Evolutionary conservation across 2,797 vertebrate species (phyloP), one percentile per base, ranked within the genome.

Genomic region (Balearica regulorum): DNA sequence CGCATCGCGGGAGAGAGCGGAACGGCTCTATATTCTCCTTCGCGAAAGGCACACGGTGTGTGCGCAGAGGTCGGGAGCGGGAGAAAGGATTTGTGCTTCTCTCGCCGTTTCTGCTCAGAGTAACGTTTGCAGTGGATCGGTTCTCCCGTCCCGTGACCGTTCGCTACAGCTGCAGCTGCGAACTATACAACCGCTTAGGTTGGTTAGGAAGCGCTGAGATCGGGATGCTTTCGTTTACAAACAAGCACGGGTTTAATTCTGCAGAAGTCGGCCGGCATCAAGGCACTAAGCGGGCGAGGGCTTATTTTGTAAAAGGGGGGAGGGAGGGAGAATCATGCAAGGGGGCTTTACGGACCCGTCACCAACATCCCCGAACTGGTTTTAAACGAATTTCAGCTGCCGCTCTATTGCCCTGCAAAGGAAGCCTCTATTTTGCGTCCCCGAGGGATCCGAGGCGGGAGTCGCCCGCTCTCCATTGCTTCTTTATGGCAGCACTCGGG

Each of bases 331-430:
- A 64, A 44, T 55, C 18, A 4, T 4, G 43, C 24, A 20, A 65
- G 13, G 3, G n/a, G 13, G 5, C 7, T 78, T 83, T 41, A 48
- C 7, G 31, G n/a, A 64, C 33, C 70, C 24, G 6, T 16, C 61
- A 78, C 19, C 16, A 26, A 37, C 49, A 43, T 19, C 33, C 37
- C 9, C 25, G 49, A 78, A 65, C 82, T 88, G 75, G 43, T 91
- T 94, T 90, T 62, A 93, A 97, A 96, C 95, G 89, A 96, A 93
- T 76, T 87, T 71, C 60, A 66, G 15, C 49, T 60, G 20, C 5
- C 19, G 54, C 21, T 73, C 51, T 21, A 26, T 58, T 80, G 37
- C 48, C 15, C 25, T 24, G 31, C 48, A 79, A 89, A 94, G 55
- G 13, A 87, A 82, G 18, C 12, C 37, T 78, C 35, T 76, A 3